Base-by-base conservation (phyloP, 2,888 invertebrate genomes). In the Gibbula magus region DNA sequence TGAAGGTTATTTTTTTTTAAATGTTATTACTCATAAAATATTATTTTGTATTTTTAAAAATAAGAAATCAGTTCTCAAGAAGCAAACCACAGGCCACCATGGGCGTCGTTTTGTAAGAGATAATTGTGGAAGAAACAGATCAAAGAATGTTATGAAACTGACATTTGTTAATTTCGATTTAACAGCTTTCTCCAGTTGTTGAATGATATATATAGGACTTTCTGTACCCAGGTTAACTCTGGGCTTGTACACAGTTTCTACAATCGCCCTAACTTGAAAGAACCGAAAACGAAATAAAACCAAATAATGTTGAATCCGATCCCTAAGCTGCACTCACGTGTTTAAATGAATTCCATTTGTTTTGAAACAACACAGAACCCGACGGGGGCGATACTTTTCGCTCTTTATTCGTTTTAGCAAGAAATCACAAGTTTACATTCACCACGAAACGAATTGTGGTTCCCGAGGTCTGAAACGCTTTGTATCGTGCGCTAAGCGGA, bases 371-470 rank as follows among this genome's bases (percentile, higher is more conserved):
- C 70, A 70, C 39, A 32, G 39, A 32, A 35, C 70, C 13, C 70
- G 20, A 70, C 70, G 35, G 29, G 32, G 70, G 70, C 70, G 70
- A 70, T 70, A 70, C 32, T 70, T 70, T 70, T 70, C 70, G 35
- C 39, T n/a, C 70, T 32, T 70, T 70, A 70, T 70, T 70, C 70
- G 70, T 70, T 32, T 70, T 39, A 39, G 70, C 70, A 70, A 70
- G 70, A 70, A 70, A 70, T 70, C 70, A 32, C 70, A 70, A 70
- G 32, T 70, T 70, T 70, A 70, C 70, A 70, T 70, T 70, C 70
- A 70, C 29, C 70, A 70, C 35, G 70, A 70, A 70, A 70, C 70
- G 70, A 70, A 70, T 35, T 35, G 29, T 32, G 35, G 70, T 70
- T 35, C 70, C 18, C 20, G 32, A 35, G 20, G 32, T 29, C 70